Percentiles rank a stretch among this genome's conserved stretches.
These are phyloP conservation scores for Lacerta bilineata DNA, from an alignment of 2,797 vertebrate genomes.

Conservation along the genomic window DNA sequence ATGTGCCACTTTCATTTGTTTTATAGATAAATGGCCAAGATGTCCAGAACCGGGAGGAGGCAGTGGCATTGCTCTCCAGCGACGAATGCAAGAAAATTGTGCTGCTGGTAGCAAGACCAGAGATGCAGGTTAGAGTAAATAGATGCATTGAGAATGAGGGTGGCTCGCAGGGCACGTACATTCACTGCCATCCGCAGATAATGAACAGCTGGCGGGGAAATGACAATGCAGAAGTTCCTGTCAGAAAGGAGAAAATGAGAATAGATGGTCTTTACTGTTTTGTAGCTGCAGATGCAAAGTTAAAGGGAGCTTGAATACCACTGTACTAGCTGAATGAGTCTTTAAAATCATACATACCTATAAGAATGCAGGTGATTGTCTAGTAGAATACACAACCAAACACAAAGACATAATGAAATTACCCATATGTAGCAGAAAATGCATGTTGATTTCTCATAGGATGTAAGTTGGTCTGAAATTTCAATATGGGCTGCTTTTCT, in stretches of 20 bases:
- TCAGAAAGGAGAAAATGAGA: constrained; percentile 43
- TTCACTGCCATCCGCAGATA: constrained; percentile 36
- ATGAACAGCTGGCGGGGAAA: constrained; percentile 43
- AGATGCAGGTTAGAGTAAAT: constrained; percentile 88
- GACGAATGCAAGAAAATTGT: constrained; percentile 91
- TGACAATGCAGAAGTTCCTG: constrained; percentile 24
- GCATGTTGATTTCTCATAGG: constrained; percentile 36
- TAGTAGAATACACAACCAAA: constrained; percentile 33
- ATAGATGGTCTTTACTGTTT: constrained; percentile 17
- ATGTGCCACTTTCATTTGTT: constrained; percentile 80
- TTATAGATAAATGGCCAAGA: constrained; percentile 96
- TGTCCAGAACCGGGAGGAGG: constrained; percentile 92
- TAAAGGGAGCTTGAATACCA: constrained; percentile 35
- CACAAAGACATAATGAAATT: constrained; percentile 37
- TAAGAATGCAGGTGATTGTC: constrained; percentile 34
- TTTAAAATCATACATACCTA: constrained; percentile 37
- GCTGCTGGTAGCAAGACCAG: constrained; percentile 92
- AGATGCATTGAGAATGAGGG: constrained; percentile 54
- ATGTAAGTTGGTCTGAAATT: neutral
- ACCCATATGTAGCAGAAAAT: neutral
- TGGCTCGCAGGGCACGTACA: neutral
- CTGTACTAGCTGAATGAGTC: constrained; percentile 11
- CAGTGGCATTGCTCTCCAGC: constrained; percentile 90
- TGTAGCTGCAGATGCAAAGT: constrained; percentile 38
- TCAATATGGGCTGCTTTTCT: neutral